These are phyloP conservation scores for Zapus hudsonius DNA, from an alignment of 2,113 vertebrate species.

Conservation along the genomic window DNA sequence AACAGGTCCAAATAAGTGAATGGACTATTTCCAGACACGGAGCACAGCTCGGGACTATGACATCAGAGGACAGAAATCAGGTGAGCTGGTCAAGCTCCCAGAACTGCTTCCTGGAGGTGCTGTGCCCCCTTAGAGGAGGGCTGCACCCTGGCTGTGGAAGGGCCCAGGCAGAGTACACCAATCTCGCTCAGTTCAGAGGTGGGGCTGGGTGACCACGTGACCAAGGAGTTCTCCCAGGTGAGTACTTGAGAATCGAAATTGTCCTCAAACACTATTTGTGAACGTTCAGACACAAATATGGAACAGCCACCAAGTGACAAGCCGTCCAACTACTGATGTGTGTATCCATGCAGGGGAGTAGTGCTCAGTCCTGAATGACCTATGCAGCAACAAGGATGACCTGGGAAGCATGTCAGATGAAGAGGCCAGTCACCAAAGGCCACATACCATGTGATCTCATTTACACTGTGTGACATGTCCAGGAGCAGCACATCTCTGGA, in stretches of 20 bases:
- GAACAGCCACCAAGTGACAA: too few species aligned
- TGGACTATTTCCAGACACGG: not conserved
- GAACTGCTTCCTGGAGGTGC: not conserved
- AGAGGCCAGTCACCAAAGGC: not conserved
- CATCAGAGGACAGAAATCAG: not conserved
- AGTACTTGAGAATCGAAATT: not conserved
- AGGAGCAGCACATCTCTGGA: not conserved
- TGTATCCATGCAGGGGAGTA: too few species aligned
- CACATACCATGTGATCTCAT: not conserved
- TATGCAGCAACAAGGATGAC: accelerated
- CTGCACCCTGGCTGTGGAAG: not conserved
- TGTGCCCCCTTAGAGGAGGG: not conserved
- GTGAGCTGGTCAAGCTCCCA: accelerated
- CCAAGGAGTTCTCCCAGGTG: not conserved
- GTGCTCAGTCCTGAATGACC: too few species aligned
- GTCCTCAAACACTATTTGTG: not conserved
- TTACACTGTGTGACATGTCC: not conserved
- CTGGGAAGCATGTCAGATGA: not conserved
- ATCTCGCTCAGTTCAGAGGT: not conserved
- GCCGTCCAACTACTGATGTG: too few species aligned
- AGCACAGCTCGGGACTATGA: not conserved
- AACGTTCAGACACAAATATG: too few species aligned
- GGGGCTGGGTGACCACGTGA: not conserved
- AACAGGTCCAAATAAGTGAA: not conserved
- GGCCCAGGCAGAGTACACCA: accelerated